A percentile compares a stretch with the other conserved stretches of the same genome.
Evolutionary conservation across 1,140 invertebrate genomes (phyloP).

Genomic region (Arctopsyche grandis): DNA sequence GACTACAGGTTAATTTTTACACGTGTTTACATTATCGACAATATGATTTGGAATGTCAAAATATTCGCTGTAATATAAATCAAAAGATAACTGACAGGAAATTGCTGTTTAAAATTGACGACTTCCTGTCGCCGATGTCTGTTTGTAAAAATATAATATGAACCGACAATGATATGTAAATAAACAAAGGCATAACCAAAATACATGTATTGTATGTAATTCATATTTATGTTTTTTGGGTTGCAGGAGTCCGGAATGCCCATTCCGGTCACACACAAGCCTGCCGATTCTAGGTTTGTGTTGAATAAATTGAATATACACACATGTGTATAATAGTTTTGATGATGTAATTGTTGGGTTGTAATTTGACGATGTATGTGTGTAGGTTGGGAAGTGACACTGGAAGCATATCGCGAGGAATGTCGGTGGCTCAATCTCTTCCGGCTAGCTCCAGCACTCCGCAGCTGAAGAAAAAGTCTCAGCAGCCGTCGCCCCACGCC

Average conservation of each 20-base stretch:
- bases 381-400: conserved; percentile 50
- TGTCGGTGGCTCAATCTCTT: conserved; percentile 22
- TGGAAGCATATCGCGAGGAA: conserved; percentile 46
- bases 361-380: too few species aligned
- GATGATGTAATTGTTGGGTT: conserved; percentile 1
- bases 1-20: conserved; percentile 60
- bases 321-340: conserved; percentile 1
- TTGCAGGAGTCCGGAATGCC: conserved; percentile 48
- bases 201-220: too few species aligned
- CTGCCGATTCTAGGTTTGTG: conserved; percentile 45
- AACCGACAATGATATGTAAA: too few species aligned
- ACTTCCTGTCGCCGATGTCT: too few species aligned
- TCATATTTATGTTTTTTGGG: not conserved
- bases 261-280: conserved; percentile 49
- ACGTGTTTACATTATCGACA: conserved; percentile 7
- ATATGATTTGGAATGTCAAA: conserved; percentile 26
- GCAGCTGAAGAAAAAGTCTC: conserved; percentile 49
- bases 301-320: conserved; percentile 28
- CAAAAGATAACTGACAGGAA: too few species aligned
- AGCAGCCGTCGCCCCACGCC: conserved; percentile 42
- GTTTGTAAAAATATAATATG: too few species aligned
- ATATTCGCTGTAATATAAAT: not conserved
- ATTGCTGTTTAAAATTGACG: too few species aligned
- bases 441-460: conserved; percentile 51
- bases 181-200: too few species aligned